A percentile compares a stretch with the other conserved stretches of the same genome.
Evolutionary conservation across 1,140 invertebrate species (phyloP).

Genomic region (Sitophilus oryzae): DNA sequence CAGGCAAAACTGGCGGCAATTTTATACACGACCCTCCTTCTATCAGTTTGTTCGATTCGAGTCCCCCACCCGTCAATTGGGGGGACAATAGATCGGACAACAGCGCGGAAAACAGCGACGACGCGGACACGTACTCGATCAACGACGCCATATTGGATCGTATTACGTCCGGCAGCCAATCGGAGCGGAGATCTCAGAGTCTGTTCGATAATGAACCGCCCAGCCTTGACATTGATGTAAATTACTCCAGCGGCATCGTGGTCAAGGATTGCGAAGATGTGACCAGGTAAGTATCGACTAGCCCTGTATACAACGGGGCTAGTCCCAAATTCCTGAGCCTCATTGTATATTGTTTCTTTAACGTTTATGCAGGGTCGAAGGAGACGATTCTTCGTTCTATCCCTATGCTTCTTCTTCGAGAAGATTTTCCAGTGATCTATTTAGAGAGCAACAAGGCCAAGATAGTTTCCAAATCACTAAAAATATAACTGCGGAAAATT

Average conservation of each 20-base stretch:
- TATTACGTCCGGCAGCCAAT: background rate
- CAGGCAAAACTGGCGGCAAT: background rate
- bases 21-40: background rate
- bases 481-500: no score
- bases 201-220: slow-evolving; percentile 36
- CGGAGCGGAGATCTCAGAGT: slow-evolving; percentile 11
- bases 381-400: slow-evolving; percentile 24
- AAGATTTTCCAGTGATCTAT: slow-evolving; percentile 25
- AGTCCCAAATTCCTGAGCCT: no score
- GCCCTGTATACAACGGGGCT: no score
- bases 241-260: slow-evolving; percentile 27
- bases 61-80: slow-evolving; percentile 30
- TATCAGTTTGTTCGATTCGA: slow-evolving; percentile 30
- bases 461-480: slow-evolving; percentile 29
- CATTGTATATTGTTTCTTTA: background rate
- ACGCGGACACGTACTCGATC: slow-evolving; percentile 17
- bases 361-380: slow-evolving; percentile 19
- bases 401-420: slow-evolving; percentile 24
- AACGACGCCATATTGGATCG: slow-evolving; percentile 12
- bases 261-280: slow-evolving; percentile 16
- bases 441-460: slow-evolving; percentile 23
- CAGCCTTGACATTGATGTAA: slow-evolving; percentile 17
- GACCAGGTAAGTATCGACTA: slow-evolving; percentile 22
- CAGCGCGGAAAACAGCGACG: slow-evolving; percentile 24
- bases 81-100: slow-evolving; percentile 32